phyloP scores from a whole-genome alignment of 2,113 vertebrate species.

The Myodes glareolus region DNA sequence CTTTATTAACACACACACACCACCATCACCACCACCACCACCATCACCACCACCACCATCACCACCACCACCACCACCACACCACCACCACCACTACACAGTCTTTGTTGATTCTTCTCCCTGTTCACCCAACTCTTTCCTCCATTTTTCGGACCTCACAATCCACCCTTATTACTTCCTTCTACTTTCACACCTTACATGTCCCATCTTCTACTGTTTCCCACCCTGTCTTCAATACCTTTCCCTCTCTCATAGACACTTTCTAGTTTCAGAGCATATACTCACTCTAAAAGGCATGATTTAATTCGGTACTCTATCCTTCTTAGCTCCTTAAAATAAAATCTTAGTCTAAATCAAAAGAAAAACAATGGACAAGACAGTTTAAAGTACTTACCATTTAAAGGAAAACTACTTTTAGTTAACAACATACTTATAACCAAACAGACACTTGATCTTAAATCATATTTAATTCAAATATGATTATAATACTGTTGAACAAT shows the following conservation, averaged over 20 bases:
- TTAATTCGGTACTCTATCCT: too few species aligned
- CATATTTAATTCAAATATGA: slow-evolving; percentile 54
- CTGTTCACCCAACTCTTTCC: not conserved
- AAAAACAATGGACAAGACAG: not conserved
- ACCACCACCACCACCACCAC: not conserved
- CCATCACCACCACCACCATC: not conserved
- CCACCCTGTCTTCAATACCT: not conserved
- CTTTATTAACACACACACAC: not conserved
- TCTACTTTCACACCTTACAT: not conserved
- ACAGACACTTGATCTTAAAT: slow-evolving; percentile 32
- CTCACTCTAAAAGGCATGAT: not conserved
- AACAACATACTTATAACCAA: slow-evolving; percentile 1
- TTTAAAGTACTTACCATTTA: not conserved
- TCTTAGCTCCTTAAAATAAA: slow-evolving; percentile 28
- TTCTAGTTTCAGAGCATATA: not conserved
- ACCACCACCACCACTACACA: too few species aligned
- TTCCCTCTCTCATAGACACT: not conserved
- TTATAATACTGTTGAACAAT: slow-evolving; percentile 34
- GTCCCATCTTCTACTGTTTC: not conserved
- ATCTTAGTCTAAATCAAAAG: not conserved
- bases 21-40: too few species aligned
- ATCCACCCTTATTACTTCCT: not conserved
- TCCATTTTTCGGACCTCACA: not conserved
- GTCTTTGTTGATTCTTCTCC: not conserved
- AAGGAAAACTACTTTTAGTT: slow-evolving; percentile 22